A percentile compares a stretch with the other conserved stretches of the same genome.
Conservation (phyloP, 1,140 invertebrate genomes). For the Meloidogyne exigua region DNA sequence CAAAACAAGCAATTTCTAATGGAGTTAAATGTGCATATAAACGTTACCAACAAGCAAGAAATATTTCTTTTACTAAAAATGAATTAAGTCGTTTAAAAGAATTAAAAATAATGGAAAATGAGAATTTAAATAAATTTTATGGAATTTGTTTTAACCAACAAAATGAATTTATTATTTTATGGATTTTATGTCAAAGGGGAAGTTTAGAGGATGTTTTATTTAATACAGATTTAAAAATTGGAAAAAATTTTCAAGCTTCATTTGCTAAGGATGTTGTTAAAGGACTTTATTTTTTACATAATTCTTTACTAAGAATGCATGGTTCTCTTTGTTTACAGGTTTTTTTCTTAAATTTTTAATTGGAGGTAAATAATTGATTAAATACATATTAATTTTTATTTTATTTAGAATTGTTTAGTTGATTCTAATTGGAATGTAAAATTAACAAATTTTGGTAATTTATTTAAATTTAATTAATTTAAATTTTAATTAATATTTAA, state of each 20-base stretch:
- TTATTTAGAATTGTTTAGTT: constrained; percentile 59
- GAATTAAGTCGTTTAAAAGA: constrained; percentile 53
- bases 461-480: not conserved
- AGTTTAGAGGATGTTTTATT: constrained; percentile 60
- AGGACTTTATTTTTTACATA: constrained; percentile 59
- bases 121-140: constrained; percentile 61
- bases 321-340: constrained; percentile 59
- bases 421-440: constrained; percentile 64
- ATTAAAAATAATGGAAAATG: constrained; percentile 58
- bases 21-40: constrained; percentile 54
- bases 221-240: constrained; percentile 62
- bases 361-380: not conserved
- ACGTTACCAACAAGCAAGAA: constrained; percentile 51
- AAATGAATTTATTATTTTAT: constrained; percentile 57
- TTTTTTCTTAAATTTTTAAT: not conserved
- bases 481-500: not conserved
- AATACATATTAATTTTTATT: not conserved
- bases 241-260: constrained; percentile 62
- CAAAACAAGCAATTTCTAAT: constrained; percentile 46
- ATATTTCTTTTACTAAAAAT: constrained; percentile 54
- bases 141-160: constrained; percentile 60
- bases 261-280: constrained; percentile 63
- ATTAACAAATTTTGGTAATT: constrained; percentile 58
- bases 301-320: constrained; percentile 53
- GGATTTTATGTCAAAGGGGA: constrained; percentile 50